These are phyloP conservation scores for Lochmaea crataegi DNA, from an alignment of 2,888 invertebrate species.

Conservation along the genomic window DNA sequence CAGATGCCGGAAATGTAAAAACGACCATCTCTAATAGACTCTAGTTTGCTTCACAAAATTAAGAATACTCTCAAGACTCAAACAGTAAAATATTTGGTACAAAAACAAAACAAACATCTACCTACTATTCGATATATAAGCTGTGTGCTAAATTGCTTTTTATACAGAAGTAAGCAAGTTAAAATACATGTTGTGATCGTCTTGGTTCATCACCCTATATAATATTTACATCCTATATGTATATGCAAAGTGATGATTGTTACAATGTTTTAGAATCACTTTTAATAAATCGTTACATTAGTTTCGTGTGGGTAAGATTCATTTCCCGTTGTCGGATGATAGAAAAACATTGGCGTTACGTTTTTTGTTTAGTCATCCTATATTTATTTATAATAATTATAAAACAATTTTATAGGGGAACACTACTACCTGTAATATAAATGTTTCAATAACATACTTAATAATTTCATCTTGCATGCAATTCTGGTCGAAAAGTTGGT, in stretches of 20 bases:
- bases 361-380: not conserved
- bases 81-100: no score
- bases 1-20: no score
- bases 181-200: slow-evolving; percentile 1
- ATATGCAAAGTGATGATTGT: slow-evolving; percentile 22
- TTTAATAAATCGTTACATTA: slow-evolving; percentile 22
- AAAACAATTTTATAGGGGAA: not conserved
- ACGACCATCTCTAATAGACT: no score
- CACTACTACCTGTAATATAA: no score
- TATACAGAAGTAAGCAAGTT: not conserved
- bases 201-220: slow-evolving; percentile 16
- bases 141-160: not conserved
- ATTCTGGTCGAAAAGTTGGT: no score
- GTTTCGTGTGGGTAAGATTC: slow-evolving; percentile 21
- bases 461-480: no score
- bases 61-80: no score
- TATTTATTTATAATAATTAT: not conserved
- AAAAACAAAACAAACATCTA: no score
- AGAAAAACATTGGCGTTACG: not conserved
- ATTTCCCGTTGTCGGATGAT: slow-evolving; percentile 17
- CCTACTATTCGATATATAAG: no score
- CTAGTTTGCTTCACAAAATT: no score
- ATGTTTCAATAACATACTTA: no score
- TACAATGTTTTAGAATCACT: slow-evolving; percentile 22
- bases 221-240: slow-evolving; percentile 25